These are phyloP conservation scores for Pterocles burchelli DNA, from an alignment of 2,113 vertebrate genomes.

Conservation along the genomic window DNA sequence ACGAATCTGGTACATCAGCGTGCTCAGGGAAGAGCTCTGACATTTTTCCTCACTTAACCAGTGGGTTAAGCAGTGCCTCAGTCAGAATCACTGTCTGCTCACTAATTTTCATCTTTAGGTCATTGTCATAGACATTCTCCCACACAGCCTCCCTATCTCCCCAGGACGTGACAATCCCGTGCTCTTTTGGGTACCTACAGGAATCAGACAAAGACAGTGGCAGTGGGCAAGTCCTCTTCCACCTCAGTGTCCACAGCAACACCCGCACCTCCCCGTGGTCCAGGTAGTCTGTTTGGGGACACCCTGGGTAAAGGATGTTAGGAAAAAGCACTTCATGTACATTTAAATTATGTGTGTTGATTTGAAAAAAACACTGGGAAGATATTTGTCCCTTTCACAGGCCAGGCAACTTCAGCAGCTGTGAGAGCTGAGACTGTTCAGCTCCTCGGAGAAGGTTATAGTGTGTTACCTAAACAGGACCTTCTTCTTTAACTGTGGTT, in stretches of 20 bases:
- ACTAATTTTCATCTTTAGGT: conserved; percentile 29
- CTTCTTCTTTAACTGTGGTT: background rate
- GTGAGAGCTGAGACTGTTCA: fast-evolving
- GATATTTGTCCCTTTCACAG: background rate
- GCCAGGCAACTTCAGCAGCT: background rate
- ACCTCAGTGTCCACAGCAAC: background rate
- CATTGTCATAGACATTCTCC: conserved; percentile 29
- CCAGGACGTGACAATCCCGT: conserved; percentile 29
- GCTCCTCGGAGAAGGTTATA: fast-evolving
- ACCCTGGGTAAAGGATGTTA: background rate
- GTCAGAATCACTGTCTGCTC: conserved; percentile 51
- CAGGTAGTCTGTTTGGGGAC: too few relatives aligned
- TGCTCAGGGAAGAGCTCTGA: conserved; percentile 52
- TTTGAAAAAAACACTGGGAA: background rate
- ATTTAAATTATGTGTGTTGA: background rate
- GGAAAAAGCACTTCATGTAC: background rate
- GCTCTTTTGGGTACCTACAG: conserved; percentile 45
- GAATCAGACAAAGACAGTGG: background rate
- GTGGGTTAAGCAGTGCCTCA: conserved; percentile 41
- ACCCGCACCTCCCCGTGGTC: background rate
- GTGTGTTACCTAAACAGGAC: background rate
- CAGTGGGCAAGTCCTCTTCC: background rate
- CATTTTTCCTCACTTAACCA: conserved; percentile 8
- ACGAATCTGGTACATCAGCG: conserved; percentile 46
- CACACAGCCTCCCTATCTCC: conserved; percentile 51